phyloP scores from a whole-genome alignment of 2,888 invertebrate species.

The Esperia sulphurella region DNA sequence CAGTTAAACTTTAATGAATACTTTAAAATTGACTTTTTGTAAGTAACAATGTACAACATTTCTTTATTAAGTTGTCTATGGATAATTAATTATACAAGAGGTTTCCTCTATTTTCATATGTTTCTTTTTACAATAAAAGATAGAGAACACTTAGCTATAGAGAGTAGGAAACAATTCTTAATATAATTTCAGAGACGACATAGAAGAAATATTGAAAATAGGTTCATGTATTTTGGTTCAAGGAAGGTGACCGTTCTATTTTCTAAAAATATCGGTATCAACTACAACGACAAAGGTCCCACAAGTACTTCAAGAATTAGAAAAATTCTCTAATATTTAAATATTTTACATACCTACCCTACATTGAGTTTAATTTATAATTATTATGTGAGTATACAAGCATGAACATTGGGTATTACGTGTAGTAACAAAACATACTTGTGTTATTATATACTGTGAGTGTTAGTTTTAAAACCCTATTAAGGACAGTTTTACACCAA shows the following conservation, averaged over 20 bases:
- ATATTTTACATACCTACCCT: slow-evolving; percentile 23
- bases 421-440: no score
- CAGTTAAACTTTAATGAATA: slow-evolving; percentile 22
- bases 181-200: slow-evolving; percentile 18
- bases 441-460: no score
- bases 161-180: slow-evolving; percentile 9
- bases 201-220: neutral
- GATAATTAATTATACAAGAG: neutral
- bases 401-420: neutral
- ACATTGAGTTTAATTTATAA: neutral
- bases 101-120: neutral
- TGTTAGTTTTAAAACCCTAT: no score
- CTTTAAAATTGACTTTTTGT: slow-evolving; percentile 52
- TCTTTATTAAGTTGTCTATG: neutral
- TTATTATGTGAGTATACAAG: neutral
- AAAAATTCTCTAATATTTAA: slow-evolving; percentile 27
- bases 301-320: slow-evolving; percentile 58
- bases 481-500: neutral
- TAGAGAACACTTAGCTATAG: neutral
- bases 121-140: neutral
- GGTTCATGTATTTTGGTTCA: neutral
- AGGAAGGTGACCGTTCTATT: slow-evolving; percentile 21
- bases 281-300: slow-evolving; percentile 64
- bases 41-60: neutral
- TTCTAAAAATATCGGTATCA: slow-evolving; percentile 43